These are phyloP conservation scores for Aulostomus chinensis DNA, from an alignment of 2,797 vertebrate genomes.

Conservation along the genomic window DNA sequence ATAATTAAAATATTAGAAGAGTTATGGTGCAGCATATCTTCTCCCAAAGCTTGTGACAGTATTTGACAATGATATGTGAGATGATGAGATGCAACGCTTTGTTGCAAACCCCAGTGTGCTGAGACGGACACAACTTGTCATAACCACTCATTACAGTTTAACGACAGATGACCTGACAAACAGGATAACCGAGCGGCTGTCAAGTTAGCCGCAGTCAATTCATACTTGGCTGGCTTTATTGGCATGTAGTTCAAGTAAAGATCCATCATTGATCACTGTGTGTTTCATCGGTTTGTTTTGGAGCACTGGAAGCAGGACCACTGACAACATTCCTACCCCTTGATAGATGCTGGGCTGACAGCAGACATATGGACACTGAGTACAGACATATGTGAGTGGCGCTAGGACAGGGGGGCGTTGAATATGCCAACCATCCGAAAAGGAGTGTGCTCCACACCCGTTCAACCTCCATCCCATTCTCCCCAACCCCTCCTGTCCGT, in stretches of 20 bases:
- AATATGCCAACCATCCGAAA: constrained; percentile 56
- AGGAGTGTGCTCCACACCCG: constrained; percentile 10
- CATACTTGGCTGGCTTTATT: constrained; percentile 69
- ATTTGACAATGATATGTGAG: constrained; percentile 36
- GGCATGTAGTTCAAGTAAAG: constrained; percentile 64
- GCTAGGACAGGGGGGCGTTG: constrained; percentile 41
- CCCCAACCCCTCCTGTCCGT: constrained; percentile 34
- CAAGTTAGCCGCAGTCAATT: constrained; percentile 68
- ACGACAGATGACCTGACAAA: constrained; percentile 63
- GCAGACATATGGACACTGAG: constrained; percentile 59
- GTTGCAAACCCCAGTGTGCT: constrained; percentile 49
- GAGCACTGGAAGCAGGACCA: constrained; percentile 35
- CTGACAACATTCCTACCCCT: constrained; percentile 47
- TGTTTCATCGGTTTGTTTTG: constrained; percentile 46
- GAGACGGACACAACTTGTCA: constrained; percentile 61
- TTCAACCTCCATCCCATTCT: constrained; percentile 4
- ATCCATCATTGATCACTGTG: constrained; percentile 63
- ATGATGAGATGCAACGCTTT: constrained; percentile 32
- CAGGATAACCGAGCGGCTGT: constrained; percentile 57
- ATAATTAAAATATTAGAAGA: too few species aligned
- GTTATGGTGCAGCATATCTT: not conserved
- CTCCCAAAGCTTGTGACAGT: constrained; percentile 20
- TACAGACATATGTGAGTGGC: constrained; percentile 36
- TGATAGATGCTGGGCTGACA: constrained; percentile 61
- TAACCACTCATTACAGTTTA: constrained; percentile 59